Conservation (phyloP, 2,888 invertebrate species). For the Agonum fuliginosum region DNA sequence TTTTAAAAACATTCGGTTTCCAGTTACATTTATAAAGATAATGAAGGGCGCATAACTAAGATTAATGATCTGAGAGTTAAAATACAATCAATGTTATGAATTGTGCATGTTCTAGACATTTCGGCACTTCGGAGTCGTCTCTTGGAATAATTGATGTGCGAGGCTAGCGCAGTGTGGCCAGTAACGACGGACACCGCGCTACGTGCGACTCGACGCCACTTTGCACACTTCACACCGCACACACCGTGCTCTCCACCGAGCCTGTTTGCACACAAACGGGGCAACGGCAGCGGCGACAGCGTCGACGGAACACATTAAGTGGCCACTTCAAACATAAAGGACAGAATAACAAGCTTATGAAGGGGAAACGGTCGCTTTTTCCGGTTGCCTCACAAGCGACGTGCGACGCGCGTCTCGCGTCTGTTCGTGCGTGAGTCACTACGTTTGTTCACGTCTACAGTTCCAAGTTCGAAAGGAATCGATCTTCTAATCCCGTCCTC, state of each 20-base stretch:
- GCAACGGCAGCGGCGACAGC: slow-evolving; percentile 16
- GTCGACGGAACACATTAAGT: slow-evolving; percentile 68
- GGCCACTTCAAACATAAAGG: slow-evolving; percentile 71
- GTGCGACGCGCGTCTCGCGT: slow-evolving; percentile 32
- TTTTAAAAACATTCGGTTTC: slow-evolving; percentile 57
- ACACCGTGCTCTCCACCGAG: slow-evolving; percentile 6
- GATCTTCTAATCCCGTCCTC: slow-evolving; percentile 70
- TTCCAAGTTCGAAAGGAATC: slow-evolving; percentile 67
- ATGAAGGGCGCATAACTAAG: slow-evolving; percentile 62
- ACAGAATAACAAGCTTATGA: slow-evolving; percentile 70
- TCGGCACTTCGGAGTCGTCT: slow-evolving; percentile 53
- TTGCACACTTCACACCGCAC: background rate
- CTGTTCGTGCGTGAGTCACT: slow-evolving; percentile 45
- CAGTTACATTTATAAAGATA: slow-evolving; percentile 59
- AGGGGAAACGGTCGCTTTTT: slow-evolving; percentile 46
- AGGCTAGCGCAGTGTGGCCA: background rate
- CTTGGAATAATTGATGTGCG: slow-evolving; percentile 53
- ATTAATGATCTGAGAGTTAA: slow-evolving; percentile 62
- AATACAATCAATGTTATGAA: slow-evolving; percentile 62
- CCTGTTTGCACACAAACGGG: slow-evolving; percentile 46
- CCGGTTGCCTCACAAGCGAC: slow-evolving; percentile 32
- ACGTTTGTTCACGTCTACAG: slow-evolving; percentile 41
- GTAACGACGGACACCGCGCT: slow-evolving; percentile 21
- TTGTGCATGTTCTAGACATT: slow-evolving; percentile 59
- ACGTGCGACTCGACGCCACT: background rate